Evolutionary conservation across 1,140 invertebrate species (phyloP), one percentile per base, ranked within the genome.

Genomic region (Asbolus verrucosus): DNA sequence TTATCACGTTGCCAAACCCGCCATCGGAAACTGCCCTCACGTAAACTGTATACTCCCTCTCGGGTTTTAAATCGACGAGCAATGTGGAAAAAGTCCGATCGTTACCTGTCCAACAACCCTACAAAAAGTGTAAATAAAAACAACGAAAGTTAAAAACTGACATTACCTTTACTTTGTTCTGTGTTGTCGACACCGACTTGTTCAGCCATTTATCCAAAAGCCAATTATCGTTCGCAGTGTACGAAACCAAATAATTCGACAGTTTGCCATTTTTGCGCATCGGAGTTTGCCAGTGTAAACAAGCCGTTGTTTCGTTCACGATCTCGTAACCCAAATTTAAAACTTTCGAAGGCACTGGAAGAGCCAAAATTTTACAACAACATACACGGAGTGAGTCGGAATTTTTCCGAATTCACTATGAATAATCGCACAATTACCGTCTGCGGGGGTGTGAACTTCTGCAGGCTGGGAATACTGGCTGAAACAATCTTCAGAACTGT

Each of bases 11-110:
- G 5, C 87, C 85, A 54, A 81, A 78, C 9, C 87, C 87, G 19
- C 84, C 84, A 69, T 81, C 81, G 6, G 85, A 88, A 1, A 78
- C 80, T 13, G 86, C 87, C 68, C 83, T 81, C 16, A 88, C 81
- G 70, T 83, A 79, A 27, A 88, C 81, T 36, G 82, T 85, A 68
- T 89, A 88, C 14, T 79, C 74, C 41, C 81, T 82, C 13, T 84
- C 84, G 0, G 82, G 77, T 8, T 81, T 38, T 19, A 88, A 75
- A 27, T 79, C 81, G 6, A 80, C 79, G 39, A 88, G 72, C 70
- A 78, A 74, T 0, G 77, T 77, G 1, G 79, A 78, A 9, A 76
- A 14, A 6, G 14, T 13, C 41, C 46, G 38, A 9, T 65, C 54
- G 11, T 73, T 24, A 13, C 19, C 36, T 1, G 46, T 9, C 68